phyloP scores from a whole-genome alignment of 2,888 invertebrate genomes.

The Cephonodes hylas region DNA sequence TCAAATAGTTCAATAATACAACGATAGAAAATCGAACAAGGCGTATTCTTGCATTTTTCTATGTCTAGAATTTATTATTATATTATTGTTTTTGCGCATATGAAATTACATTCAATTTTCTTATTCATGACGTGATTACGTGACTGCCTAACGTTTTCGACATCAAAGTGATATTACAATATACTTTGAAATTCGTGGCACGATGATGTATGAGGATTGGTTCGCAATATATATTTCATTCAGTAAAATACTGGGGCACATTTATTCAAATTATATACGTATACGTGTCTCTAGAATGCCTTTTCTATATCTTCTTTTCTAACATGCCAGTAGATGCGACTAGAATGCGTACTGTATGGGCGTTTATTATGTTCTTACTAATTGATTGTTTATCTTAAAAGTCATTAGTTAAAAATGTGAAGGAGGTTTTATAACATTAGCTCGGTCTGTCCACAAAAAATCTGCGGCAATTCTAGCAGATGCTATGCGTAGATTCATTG shows the following conservation, averaged over 20 bases:
- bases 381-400: too few relatives aligned
- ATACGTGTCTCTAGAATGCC: too few relatives aligned
- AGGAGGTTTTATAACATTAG: too few relatives aligned
- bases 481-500: too few relatives aligned
- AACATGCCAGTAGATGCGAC: too few relatives aligned
- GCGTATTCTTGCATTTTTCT: not conserved
- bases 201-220: not conserved
- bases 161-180: conserved; percentile 13
- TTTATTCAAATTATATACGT: not conserved
- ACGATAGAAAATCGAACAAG: not conserved
- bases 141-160: conserved; percentile 14
- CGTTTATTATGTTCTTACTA: too few relatives aligned
- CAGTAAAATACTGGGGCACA: not conserved
- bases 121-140: conserved; percentile 22
- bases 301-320: too few relatives aligned
- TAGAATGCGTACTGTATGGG: too few relatives aligned
- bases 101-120: conserved; percentile 20
- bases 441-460: too few relatives aligned
- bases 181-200: conserved; percentile 11
- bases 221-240: not conserved
- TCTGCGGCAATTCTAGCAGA: too few relatives aligned
- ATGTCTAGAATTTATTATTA: not conserved
- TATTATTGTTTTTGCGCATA: conserved; percentile 1
- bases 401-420: too few relatives aligned
- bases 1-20: not conserved